phyloP scores from a whole-genome alignment of 2,797 vertebrate species.

The Bradypodion pumilum region DNA sequence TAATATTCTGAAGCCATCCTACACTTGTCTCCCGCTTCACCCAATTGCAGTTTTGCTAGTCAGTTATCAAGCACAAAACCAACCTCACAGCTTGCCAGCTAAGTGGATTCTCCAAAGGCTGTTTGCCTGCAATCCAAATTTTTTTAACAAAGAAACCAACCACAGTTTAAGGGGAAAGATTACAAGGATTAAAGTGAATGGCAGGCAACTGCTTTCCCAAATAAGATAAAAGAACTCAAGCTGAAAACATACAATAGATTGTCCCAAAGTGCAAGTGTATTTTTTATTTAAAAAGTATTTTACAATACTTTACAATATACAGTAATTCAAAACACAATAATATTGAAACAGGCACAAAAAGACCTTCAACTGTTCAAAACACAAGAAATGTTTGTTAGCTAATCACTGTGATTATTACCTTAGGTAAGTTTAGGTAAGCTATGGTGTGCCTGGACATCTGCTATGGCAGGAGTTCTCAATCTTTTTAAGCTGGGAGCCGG shows the following conservation, averaged over 20 bases:
- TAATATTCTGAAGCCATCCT: neutral
- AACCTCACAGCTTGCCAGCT: neutral
- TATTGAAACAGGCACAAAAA: neutral
- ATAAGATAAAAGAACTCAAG: neutral
- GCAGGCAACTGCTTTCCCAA: neutral
- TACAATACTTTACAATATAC: too few relatives aligned
- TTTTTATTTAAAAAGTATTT: too few relatives aligned
- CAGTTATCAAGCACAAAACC: neutral
- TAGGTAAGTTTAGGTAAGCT: too few relatives aligned
- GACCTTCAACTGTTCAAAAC: neutral
- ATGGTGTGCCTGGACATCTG: too few relatives aligned
- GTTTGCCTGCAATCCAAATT: neutral
- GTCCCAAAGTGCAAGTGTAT: neutral
- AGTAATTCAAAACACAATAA: too few relatives aligned
- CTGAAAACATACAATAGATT: neutral
- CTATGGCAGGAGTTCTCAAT: too few relatives aligned
- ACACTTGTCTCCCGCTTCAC: neutral
- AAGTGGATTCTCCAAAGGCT: neutral
- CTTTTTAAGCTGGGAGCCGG: too few relatives aligned
- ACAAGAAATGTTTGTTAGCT: neutral
- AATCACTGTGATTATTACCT: too few relatives aligned
- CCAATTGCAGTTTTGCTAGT: neutral
- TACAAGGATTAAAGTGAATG: neutral
- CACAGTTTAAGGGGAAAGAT: neutral
- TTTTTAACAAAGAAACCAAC: neutral